Percentiles rank a stretch among this genome's conserved stretches.
These are phyloP conservation scores for Ischnus inquisitorius DNA, from an alignment of 2,888 invertebrate genomes.

Conservation along the genomic window DNA sequence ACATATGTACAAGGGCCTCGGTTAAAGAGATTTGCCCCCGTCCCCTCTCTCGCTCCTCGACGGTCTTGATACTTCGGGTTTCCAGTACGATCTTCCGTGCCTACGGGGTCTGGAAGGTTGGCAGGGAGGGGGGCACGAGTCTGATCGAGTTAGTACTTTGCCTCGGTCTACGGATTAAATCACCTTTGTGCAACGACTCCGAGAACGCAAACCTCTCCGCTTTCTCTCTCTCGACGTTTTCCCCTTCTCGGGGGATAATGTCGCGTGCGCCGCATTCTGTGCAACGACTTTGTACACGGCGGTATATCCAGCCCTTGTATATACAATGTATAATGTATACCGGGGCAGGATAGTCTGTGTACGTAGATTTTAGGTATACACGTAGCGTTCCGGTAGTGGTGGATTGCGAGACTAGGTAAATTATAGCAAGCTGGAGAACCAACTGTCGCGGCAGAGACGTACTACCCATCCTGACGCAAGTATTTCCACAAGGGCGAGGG, in stretches of 20 bases:
- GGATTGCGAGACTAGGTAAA: constrained; percentile 66
- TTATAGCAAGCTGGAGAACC: constrained; percentile 71
- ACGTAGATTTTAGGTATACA: neutral
- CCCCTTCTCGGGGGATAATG: constrained; percentile 31
- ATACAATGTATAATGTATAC: neutral
- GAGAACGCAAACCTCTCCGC: constrained; percentile 6
- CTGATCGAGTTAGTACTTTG: constrained; percentile 75
- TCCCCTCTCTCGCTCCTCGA: constrained; percentile 13
- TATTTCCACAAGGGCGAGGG: constrained; percentile 43
- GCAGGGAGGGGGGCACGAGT: constrained; percentile 64
- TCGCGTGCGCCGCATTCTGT: constrained; percentile 15
- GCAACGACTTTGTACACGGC: constrained; percentile 8
- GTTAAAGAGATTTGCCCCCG: constrained; percentile 4
- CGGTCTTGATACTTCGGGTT: constrained; percentile 32
- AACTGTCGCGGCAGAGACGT: constrained; percentile 67
- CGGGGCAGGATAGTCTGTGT: neutral
- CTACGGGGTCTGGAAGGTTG: constrained; percentile 37
- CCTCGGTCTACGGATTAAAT: constrained; percentile 74
- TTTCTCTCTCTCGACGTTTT: constrained; percentile 4
- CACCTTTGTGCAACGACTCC: constrained; percentile 74
- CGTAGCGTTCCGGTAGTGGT: neutral
- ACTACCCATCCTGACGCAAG: constrained; percentile 47
- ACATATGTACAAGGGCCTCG: constrained; percentile 39
- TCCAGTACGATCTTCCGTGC: constrained; percentile 35
- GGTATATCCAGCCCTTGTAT: neutral